These are phyloP conservation scores for Colinus virginianus DNA, from an alignment of 2,113 vertebrate genomes.

Conservation along the genomic window DNA sequence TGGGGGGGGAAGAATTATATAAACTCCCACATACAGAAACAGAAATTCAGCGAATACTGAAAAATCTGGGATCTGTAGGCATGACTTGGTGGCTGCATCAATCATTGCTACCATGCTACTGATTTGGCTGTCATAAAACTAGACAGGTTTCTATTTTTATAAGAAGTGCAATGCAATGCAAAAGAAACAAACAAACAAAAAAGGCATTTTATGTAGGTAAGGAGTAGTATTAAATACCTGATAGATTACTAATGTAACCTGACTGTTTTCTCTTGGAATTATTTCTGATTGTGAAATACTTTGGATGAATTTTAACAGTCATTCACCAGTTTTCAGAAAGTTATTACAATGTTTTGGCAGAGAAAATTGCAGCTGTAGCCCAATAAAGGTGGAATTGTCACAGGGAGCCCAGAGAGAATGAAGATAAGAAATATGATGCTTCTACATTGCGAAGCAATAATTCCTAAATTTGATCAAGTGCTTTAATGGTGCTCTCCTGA, in stretches of 20 bases:
- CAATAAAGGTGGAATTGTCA: neutral
- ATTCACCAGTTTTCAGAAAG: neutral
- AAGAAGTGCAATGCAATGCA: neutral
- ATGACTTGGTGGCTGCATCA: neutral
- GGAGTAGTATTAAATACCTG: neutral
- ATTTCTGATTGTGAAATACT: neutral
- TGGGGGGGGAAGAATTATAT: too few relatives aligned
- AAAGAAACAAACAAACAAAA: neutral
- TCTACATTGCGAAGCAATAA: neutral
- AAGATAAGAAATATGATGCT: neutral
- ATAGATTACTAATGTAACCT: neutral
- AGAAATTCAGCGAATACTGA: neutral
- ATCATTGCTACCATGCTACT: neutral
- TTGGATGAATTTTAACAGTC: neutral
- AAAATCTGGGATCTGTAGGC: neutral
- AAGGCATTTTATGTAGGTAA: neutral
- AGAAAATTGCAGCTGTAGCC: neutral
- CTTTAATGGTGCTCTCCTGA: neutral
- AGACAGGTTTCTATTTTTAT: neutral
- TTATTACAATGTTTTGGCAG: neutral
- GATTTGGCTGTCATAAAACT: neutral
- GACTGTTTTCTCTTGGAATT: neutral
- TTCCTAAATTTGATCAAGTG: neutral
- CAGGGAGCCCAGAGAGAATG: neutral
- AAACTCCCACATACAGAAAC: neutral